A percentile compares a stretch with the other conserved stretches of the same genome.
Conservation (phyloP, 2,113 vertebrate species). For the Reinhardtius hippoglossoides region DNA sequence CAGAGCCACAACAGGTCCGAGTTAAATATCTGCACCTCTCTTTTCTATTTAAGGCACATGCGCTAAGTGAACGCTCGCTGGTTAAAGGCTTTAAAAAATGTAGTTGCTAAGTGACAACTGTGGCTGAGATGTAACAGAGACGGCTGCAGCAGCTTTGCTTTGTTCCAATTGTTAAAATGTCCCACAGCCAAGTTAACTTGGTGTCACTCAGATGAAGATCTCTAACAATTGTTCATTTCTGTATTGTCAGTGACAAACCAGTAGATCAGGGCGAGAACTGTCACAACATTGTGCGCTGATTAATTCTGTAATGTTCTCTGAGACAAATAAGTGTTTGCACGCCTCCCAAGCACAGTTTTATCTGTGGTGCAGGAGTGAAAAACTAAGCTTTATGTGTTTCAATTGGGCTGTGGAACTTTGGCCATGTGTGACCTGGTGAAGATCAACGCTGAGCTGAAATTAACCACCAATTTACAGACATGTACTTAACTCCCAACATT, state of each 20-base stretch:
- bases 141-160: constrained; percentile 5
- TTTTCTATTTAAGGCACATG: constrained; percentile 41
- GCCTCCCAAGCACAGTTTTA: constrained; percentile 25
- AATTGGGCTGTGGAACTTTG: not conserved
- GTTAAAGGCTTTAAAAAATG: constrained; percentile 31
- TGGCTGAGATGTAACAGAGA: constrained; percentile 23
- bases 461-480: not conserved
- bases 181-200: not conserved
- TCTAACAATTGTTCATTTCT: constrained; percentile 31
- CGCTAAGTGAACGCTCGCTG: constrained; percentile 7
- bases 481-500: too few species aligned
- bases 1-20: constrained; percentile 39
- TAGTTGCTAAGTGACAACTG: constrained; percentile 50
- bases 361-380: constrained; percentile 4
- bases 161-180: constrained; percentile 23
- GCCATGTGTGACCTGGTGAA: constrained; percentile 11
- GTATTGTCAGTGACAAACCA: constrained; percentile 12
- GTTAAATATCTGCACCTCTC: constrained; percentile 49
- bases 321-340: constrained; percentile 24
- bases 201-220: constrained; percentile 25
- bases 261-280: constrained; percentile 34
- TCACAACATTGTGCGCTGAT: constrained; percentile 40
- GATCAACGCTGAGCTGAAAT: constrained; percentile 5
- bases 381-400: constrained; percentile 29
- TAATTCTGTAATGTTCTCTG: constrained; percentile 39